Evolutionary conservation across 2,797 vertebrate species (phyloP), one percentile per base, ranked within the genome.

Genomic region (Adelosebastes latens): DNA sequence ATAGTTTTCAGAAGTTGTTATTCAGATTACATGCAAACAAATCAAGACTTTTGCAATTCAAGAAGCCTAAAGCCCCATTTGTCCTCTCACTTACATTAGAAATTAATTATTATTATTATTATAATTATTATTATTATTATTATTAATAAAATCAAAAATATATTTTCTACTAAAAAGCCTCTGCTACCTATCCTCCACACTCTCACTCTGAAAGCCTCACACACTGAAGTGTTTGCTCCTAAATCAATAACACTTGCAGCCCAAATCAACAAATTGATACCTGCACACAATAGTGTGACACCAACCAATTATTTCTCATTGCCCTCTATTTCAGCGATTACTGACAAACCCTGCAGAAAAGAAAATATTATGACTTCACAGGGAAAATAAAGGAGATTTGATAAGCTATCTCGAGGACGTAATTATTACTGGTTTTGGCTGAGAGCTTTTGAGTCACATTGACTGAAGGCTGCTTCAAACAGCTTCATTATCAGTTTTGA

Each of bases 251-350:
- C 29, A 74, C 49, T 36, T 39, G 8, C 8, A 70, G 60, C 32
- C 14, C 6, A 31, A 69, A 66, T 81, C 31, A 68, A 76, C 18
- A 55, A 66, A 76, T 13, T 81, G 16, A 14, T 77, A 82, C 49
- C 36, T 61, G 53, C 56, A 77, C 32, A 82, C 65, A 68, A 71
- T 29, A 49, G 8, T 66, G 55, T 13, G 18, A 72, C 32, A 69
- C 56, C 56, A 75, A 36, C 20, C 60, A 72, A 66, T 82, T 71
- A 34, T 42, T 59, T 73, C 86, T 82, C 60, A 88, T 55, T 72
- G 70, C 22, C 58, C 29, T 79, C 46, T 59, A 52, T 72, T 72
- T 67, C n/a, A 63, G 65, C 31, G 53, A 74, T 69, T 58, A 53
- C 8, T 58, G 72, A 61, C 29, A 77, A 86, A 68, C 5, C 46